Evolutionary conservation across 1,140 invertebrate genomes (phyloP).

Genomic region (Anagrus nilaparvatae): DNA sequence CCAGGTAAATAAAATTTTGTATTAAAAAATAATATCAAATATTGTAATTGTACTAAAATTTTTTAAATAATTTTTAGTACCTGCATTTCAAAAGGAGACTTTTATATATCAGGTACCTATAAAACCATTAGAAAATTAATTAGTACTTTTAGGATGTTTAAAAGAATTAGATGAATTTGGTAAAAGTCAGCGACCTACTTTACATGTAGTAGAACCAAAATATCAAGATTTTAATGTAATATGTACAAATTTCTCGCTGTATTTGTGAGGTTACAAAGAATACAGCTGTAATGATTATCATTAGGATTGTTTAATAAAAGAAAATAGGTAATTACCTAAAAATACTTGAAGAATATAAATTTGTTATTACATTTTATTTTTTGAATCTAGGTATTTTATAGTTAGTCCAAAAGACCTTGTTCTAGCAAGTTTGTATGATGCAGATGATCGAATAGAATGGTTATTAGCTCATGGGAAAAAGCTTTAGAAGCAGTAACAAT

Average conservation of each 20-base stretch:
- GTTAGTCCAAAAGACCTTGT: conserved; percentile 93
- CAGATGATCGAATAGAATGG: conserved; percentile 89
- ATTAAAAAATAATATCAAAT: conserved; percentile 1
- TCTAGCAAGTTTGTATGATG: conserved; percentile 80
- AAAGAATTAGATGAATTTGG: conserved; percentile 60
- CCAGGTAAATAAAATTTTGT: conserved; percentile 41
- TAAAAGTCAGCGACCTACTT: conserved; percentile 68
- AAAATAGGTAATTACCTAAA: conserved; percentile 50
- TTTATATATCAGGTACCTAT: conserved; percentile 87
- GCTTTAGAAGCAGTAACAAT: conserved; percentile 65
- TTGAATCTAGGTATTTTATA: conserved; percentile 73
- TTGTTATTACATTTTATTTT: conserved; percentile 10
- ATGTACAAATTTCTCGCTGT: conserved; percentile 74
- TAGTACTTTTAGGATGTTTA: conserved; percentile 68
- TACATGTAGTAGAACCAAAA: conserved; percentile 79
- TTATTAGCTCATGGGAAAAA: conserved; percentile 71
- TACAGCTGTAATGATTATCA: conserved; percentile 87
- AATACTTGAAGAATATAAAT: background rate
- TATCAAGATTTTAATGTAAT: conserved; percentile 63
- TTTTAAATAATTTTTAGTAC: conserved; percentile 41
- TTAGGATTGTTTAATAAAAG: conserved; percentile 77
- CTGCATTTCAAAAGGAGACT: conserved; percentile 83
- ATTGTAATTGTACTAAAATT: conserved; percentile 1
- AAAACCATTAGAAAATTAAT: conserved; percentile 68
- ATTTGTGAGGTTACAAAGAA: conserved; percentile 68